Conservation (phyloP, 2,888 invertebrate genomes). For the Phytoseiulus persimilis region DNA sequence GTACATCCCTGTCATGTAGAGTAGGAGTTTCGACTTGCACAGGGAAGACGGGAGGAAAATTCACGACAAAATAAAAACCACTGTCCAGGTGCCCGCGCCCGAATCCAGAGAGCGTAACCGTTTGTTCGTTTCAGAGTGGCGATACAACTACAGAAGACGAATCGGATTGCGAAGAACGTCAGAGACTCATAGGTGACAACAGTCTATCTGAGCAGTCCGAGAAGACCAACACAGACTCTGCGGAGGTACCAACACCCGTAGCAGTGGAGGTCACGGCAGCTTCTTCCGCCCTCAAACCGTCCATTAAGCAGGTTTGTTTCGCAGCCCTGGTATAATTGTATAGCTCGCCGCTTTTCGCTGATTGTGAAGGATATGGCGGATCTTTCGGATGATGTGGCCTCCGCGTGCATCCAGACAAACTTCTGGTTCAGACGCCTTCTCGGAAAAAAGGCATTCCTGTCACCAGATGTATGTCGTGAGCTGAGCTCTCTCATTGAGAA, state of each 20-base stretch:
- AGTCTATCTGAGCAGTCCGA: not conserved
- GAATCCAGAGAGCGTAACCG: no score
- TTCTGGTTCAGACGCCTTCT: no score
- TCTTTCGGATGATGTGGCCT: no score
- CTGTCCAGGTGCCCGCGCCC: no score
- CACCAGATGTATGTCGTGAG: not conserved
- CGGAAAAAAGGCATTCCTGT: not conserved
- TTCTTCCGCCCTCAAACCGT: conserved; percentile 8
- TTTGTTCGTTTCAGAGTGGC: not conserved
- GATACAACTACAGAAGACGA: conserved; percentile 23
- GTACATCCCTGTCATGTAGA: not conserved
- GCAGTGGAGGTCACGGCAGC: not conserved
- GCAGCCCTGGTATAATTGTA: not conserved
- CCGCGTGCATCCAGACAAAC: no score
- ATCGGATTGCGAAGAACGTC: conserved; percentile 28
- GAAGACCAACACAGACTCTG: not conserved
- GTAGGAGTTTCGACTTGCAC: no score
- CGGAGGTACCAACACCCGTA: not conserved
- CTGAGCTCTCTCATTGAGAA: not conserved
- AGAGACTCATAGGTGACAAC: conserved; percentile 9
- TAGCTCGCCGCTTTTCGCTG: not conserved
- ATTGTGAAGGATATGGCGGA: no score
- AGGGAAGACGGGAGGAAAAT: no score
- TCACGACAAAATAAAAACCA: no score
- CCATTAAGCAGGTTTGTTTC: conserved; percentile 16